A percentile compares a stretch with the other conserved stretches of the same genome.
Conservation (phyloP, 2,113 vertebrate genomes). For the Lota lota region DNA sequence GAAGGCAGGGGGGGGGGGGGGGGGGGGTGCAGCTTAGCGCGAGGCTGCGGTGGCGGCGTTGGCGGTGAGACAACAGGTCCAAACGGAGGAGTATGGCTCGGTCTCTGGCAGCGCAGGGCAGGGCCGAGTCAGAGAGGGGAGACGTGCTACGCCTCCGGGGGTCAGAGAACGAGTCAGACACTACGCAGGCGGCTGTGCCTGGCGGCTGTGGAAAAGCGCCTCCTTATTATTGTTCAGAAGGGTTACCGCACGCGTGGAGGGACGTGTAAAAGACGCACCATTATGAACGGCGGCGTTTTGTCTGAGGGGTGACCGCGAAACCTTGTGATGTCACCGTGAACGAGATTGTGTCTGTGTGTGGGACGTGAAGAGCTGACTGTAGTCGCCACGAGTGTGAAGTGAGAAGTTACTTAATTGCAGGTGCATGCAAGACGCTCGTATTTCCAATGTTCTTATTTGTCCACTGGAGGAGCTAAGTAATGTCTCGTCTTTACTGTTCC, state of each 20-base stretch:
- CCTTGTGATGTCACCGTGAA: slow-evolving; percentile 13
- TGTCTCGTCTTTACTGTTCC: slow-evolving; percentile 59
- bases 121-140: slow-evolving; percentile 61
- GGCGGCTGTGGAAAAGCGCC: slow-evolving; percentile 34
- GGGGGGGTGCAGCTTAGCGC: no score
- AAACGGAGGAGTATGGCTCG: slow-evolving; percentile 32
- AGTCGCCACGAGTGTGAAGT: slow-evolving; percentile 20
- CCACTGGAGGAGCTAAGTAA: slow-evolving; percentile 68
- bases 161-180: slow-evolving; percentile 49
- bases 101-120: slow-evolving; percentile 27
- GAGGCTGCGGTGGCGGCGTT: slow-evolving; percentile 39
- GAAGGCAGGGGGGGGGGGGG: slow-evolving; percentile 7
- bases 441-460: slow-evolving; percentile 65
- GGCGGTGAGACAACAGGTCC: slow-evolving; percentile 44
- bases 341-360: background rate
- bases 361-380: no score
- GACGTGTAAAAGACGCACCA: slow-evolving; percentile 44
- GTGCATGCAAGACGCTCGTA: slow-evolving; percentile 68
- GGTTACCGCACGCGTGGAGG: slow-evolving; percentile 54
- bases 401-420: slow-evolving; percentile 66
- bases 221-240: slow-evolving; percentile 31
- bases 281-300: slow-evolving; percentile 22
- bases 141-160: slow-evolving; percentile 67
- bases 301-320: slow-evolving; percentile 24
- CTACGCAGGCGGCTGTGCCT: slow-evolving; percentile 25